Evolutionary conservation across 2,888 invertebrate species (phyloP), one percentile per base, ranked within the genome.

Genomic region (Ophion ventricosus): DNA sequence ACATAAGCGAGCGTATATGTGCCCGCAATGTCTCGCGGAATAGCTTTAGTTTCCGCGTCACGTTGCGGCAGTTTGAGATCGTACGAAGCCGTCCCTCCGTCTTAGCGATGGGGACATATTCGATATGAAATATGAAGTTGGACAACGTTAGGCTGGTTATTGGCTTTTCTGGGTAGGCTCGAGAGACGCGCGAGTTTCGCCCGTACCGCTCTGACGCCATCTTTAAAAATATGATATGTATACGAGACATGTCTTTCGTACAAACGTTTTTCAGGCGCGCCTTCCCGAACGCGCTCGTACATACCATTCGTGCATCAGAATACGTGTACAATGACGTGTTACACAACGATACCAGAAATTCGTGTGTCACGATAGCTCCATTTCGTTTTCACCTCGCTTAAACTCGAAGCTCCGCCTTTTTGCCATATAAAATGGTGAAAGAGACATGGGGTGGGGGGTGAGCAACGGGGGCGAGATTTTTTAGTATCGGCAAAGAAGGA

Each of bases 51-150:
- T 90, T 89, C 88, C 89, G 88, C 89, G 87, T 90, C 90, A 89
- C 90, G 90, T 89, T 89, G 89, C 88, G 88, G 88, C 88, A 88
- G 88, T 90, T 90, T 88, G 83, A 87, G 88, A 88, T 88, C 88
- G 82, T 86, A 87, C 81, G 63, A 81, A 64, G 86, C 86, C 86
- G 87, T 87, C 86, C 86, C 87, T 85, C 87, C 87, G 81, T 67
- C 59, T 10, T 64, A 63, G 82, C 57, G 63, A 69, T 61, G 75
- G 80, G 80, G 77, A 75, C 84, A 82, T 88, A 88, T 87, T 87
- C 81, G 86, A 87, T 88, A 89, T 89, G 88, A 90, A 86, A 86
- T 89, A 89, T 87, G 87, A 89, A 88, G 88, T 86, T 82, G 70
- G 57, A 79, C 83, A 82, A 87, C 82, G 85, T 87, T 85, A 80